Conservation (phyloP, 92 coral and sea anemone species). For the Phenganax stokvisi region DNA sequence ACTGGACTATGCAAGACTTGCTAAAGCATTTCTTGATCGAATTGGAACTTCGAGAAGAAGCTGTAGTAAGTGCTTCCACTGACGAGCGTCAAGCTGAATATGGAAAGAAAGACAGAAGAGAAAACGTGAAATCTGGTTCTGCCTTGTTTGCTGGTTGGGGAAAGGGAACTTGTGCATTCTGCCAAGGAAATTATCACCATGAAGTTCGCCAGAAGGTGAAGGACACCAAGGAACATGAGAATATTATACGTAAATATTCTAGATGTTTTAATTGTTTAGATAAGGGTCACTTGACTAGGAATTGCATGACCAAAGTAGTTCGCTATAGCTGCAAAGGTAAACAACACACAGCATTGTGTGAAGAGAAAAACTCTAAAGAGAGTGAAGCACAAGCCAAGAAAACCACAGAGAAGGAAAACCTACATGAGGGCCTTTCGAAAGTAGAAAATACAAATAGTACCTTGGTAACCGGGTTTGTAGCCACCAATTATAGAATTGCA, state of each 20-base stretch:
- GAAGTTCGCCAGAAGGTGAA: no score
- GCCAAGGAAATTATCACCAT: constrained; percentile 25
- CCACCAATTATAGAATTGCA: no score
- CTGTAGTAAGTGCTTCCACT: no score
- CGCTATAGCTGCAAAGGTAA: neutral
- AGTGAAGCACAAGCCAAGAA: no score
- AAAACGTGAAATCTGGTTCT: neutral
- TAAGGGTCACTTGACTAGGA: neutral
- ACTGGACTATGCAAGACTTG: neutral
- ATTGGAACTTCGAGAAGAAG: neutral
- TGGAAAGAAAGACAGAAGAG: neutral
- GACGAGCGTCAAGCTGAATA: no score
- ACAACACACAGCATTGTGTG: neutral
- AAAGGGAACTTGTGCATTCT: constrained; percentile 30
- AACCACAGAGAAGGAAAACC: no score
- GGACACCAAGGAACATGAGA: no score
- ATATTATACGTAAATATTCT: no score
- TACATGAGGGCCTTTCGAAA: no score
- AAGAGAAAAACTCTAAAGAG: no score
- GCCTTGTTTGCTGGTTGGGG: neutral
- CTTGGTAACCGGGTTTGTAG: no score
- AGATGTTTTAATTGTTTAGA: neutral
- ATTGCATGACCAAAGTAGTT: neutral
- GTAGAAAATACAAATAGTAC: no score
- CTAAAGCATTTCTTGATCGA: neutral